These are phyloP conservation scores for Onthophagus taurus DNA, from an alignment of 1,140 invertebrate genomes.

Conservation along the genomic window DNA sequence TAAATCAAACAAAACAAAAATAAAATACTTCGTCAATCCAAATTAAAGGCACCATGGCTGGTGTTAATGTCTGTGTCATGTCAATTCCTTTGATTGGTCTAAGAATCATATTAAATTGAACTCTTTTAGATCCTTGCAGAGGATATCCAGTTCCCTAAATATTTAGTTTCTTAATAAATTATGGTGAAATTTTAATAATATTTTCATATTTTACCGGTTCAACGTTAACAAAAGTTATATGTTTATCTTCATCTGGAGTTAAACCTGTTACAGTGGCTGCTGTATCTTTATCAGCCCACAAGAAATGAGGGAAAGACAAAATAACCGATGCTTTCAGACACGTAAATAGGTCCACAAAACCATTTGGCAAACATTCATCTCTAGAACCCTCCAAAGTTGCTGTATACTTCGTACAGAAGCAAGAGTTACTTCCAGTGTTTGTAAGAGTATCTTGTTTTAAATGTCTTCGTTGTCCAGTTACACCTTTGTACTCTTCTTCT, in stretches of 20 bases:
- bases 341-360: conserved; percentile 23
- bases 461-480: neutral
- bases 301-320: conserved; percentile 28
- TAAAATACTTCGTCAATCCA: conserved; percentile 27
- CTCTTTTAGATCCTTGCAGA: conserved; percentile 20
- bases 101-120: conserved; percentile 24
- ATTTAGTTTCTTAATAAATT: neutral
- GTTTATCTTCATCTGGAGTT: conserved; percentile 20
- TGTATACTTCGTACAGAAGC: conserved; percentile 25
- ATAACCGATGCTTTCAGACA: conserved; percentile 25
- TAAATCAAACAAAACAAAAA: neutral
- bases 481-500: neutral
- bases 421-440: conserved; percentile 18
- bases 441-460: neutral
- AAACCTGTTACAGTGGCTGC: conserved; percentile 17
- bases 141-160: conserved; percentile 28
- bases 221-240: conserved; percentile 21
- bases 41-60: conserved; percentile 20
- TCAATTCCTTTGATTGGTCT: conserved; percentile 12
- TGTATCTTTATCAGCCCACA: conserved; percentile 25
- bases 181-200: too few species aligned
- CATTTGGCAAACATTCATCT: conserved; percentile 24
- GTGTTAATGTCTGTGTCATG: conserved; percentile 16
- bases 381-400: conserved; percentile 13
- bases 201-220: conserved; percentile 32